These are phyloP conservation scores for Falco naumanni DNA, from an alignment of 2,797 vertebrate genomes.

Conservation along the genomic window DNA sequence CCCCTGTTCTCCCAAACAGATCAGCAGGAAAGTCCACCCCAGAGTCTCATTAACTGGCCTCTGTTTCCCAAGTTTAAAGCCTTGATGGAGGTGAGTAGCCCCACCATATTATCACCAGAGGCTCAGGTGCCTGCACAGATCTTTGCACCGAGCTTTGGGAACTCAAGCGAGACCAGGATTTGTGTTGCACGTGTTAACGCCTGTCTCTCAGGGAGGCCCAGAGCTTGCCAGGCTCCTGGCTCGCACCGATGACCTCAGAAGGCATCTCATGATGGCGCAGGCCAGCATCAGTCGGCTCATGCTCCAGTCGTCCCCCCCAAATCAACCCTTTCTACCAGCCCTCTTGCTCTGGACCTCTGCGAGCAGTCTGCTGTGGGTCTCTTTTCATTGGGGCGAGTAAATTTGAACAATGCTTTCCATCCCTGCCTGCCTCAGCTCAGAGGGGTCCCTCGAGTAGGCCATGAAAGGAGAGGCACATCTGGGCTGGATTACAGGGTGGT, in stretches of 20 bases:
- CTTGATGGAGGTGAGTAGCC: background rate
- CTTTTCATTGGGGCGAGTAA: background rate
- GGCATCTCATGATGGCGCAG: background rate
- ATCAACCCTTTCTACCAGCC: background rate
- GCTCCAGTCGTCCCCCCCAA: background rate
- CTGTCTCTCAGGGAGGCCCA: background rate
- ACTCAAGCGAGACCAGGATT: background rate
- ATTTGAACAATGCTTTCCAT: background rate
- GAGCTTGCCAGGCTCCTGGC: background rate
- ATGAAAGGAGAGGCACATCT: conserved; percentile 40
- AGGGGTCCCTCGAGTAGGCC: background rate
- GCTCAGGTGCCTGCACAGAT: background rate
- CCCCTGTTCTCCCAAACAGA: background rate
- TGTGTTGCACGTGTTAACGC: fast-evolving
- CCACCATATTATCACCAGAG: background rate
- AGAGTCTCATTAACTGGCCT: background rate
- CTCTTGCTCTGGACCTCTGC: background rate
- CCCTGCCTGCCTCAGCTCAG: background rate
- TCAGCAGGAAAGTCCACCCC: background rate
- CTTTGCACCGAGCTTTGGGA: background rate
- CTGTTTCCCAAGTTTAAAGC: background rate
- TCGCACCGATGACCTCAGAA: background rate
- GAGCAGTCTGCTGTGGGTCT: background rate
- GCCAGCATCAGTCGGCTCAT: background rate
- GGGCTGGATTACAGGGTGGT: conserved; percentile 35